Conservation (phyloP, 1,140 invertebrate genomes). For the Leptonema lineaticorne region DNA sequence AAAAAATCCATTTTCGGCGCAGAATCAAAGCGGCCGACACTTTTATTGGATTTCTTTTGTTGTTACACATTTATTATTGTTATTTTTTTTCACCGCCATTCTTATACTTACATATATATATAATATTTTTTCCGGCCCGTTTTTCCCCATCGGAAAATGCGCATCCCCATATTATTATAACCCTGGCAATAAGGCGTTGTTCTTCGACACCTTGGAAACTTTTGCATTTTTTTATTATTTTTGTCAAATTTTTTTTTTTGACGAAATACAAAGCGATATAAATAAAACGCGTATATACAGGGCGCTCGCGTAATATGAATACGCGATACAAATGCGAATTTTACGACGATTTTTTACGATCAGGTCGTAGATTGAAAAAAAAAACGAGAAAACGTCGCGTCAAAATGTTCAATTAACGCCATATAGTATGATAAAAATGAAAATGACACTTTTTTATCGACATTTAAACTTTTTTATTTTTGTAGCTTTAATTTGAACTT, state of each 20-base stretch:
- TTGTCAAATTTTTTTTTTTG: too few relatives aligned
- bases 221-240: too few relatives aligned
- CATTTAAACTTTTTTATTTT: too few relatives aligned
- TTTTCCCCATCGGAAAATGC: too few relatives aligned
- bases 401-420: neutral
- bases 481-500: too few relatives aligned
- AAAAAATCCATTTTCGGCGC: neutral
- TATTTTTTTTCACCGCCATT: constrained; percentile 16
- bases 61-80: neutral
- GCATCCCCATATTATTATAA: too few relatives aligned
- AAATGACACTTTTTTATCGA: too few relatives aligned
- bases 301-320: too few relatives aligned
- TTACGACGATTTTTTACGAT: constrained; percentile 4
- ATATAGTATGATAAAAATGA: neutral
- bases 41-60: constrained; percentile 11
- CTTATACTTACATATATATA: neutral
- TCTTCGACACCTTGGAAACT: neutral
- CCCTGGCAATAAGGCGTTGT: too few relatives aligned
- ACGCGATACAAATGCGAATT: neutral
- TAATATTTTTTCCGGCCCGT: neutral
- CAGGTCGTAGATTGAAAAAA: neutral
- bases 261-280: too few relatives aligned
- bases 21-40: constrained; percentile 4
- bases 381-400: neutral
- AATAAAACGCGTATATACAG: too few relatives aligned